Evolutionary conservation across 2,113 vertebrate species (phyloP).

Genomic region (Chloropsis hardwickii): DNA sequence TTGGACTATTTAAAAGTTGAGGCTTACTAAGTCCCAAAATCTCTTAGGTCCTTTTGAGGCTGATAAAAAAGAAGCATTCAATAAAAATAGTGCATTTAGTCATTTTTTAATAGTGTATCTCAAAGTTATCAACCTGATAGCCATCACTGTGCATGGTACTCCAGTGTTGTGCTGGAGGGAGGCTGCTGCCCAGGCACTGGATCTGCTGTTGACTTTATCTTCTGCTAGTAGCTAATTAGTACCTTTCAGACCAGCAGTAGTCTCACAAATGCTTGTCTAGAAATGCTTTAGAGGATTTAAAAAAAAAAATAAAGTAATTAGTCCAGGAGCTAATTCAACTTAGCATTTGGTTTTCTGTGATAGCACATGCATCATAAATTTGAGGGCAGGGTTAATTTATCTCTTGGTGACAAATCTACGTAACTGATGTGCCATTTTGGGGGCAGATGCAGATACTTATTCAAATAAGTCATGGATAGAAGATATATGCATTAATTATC

Average conservation of each 20-base stretch:
- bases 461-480: neutral
- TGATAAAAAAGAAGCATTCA: neutral
- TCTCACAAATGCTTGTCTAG: neutral
- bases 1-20: neutral
- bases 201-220: neutral
- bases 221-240: neutral
- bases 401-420: neutral
- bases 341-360: neutral
- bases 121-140: neutral
- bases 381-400: neutral
- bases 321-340: neutral
- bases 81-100: neutral
- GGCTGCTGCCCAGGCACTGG: neutral
- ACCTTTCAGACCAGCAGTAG: neutral
- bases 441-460: neutral
- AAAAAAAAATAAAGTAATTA: neutral
- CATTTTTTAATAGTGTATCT: neutral
- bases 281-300: neutral
- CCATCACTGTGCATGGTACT: neutral
- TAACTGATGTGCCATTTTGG: neutral
- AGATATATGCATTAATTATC: neutral
- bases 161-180: neutral
- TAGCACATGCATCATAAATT: neutral
- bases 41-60: neutral
- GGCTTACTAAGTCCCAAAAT: neutral